Percentiles rank a stretch among this genome's conserved stretches.
Conservation (phyloP, 1,140 invertebrate species). For the Thrips palmi region DNA sequence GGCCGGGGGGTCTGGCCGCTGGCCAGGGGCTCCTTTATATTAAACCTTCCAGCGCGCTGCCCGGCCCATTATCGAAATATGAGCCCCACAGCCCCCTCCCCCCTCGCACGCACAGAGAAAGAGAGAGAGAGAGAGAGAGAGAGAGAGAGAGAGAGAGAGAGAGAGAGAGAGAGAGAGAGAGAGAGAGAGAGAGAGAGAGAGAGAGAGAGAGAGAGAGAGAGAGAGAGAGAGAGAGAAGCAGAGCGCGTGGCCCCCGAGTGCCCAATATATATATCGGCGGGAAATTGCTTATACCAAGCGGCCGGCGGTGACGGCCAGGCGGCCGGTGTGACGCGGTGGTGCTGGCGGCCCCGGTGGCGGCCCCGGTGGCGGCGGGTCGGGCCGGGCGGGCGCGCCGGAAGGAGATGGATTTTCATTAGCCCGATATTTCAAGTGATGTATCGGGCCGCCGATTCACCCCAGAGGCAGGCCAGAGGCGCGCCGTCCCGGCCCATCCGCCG, state of each 20-base stretch:
- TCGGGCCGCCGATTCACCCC: too few relatives aligned
- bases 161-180: conserved; percentile 7
- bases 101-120: conserved; percentile 2
- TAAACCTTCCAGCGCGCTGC: too few relatives aligned
- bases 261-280: neutral
- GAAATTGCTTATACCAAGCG: conserved; percentile 6
- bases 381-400: too few relatives aligned
- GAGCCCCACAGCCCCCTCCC: too few relatives aligned
- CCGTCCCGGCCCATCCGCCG: too few relatives aligned
- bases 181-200: conserved; percentile 3
- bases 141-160: conserved; percentile 18
- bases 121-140: conserved; percentile 12
- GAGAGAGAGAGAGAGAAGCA: conserved; percentile 2
- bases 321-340: neutral
- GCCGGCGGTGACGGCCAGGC: neutral
- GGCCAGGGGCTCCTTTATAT: neutral
- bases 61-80: too few relatives aligned
- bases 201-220: neutral
- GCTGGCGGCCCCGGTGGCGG: neutral
- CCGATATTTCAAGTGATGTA: too few relatives aligned
- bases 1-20: conserved; percentile 5
- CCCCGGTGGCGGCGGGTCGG: too few relatives aligned
- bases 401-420: too few relatives aligned
- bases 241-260: neutral
- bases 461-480: too few relatives aligned